Evolutionary conservation across 2,113 vertebrate species (phyloP).

Genomic region (Engraulis encrasicolus): DNA sequence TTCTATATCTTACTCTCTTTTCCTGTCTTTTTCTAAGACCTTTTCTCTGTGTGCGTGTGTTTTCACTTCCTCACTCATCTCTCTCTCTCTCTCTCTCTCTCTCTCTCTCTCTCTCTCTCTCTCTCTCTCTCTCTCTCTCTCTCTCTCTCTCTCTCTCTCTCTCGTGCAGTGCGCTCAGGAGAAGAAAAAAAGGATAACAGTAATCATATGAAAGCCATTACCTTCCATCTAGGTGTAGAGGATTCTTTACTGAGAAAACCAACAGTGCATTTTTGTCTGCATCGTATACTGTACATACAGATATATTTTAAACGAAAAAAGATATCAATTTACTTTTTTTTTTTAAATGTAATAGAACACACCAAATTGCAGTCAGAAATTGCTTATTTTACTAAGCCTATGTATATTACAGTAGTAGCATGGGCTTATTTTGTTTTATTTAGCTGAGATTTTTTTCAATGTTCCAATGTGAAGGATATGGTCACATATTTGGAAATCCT

Average conservation of each 20-base stretch:
- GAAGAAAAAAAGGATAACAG: background rate
- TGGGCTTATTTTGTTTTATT: too few relatives aligned
- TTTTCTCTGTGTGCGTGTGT: too few relatives aligned
- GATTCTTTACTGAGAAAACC: background rate
- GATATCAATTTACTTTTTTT: background rate
- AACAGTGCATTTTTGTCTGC: background rate
- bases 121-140: background rate
- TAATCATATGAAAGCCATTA: background rate
- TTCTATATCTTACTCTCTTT: background rate
- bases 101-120: background rate
- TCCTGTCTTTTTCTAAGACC: background rate
- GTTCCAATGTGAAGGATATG: background rate
- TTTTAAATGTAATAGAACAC: background rate
- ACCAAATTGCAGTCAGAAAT: background rate
- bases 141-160: background rate
- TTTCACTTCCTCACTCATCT: too few relatives aligned
- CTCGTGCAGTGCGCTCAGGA: background rate
- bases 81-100: background rate
- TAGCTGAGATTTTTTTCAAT: background rate
- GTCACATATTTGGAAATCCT: background rate
- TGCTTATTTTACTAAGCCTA: background rate
- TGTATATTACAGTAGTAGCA: background rate
- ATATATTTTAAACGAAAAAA: background rate
- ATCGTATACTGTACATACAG: too few relatives aligned
- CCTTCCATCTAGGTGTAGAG: background rate